Base-by-base conservation (phyloP, 2,113 vertebrate genomes). In the Pelvicachromis taeniatus region DNA sequence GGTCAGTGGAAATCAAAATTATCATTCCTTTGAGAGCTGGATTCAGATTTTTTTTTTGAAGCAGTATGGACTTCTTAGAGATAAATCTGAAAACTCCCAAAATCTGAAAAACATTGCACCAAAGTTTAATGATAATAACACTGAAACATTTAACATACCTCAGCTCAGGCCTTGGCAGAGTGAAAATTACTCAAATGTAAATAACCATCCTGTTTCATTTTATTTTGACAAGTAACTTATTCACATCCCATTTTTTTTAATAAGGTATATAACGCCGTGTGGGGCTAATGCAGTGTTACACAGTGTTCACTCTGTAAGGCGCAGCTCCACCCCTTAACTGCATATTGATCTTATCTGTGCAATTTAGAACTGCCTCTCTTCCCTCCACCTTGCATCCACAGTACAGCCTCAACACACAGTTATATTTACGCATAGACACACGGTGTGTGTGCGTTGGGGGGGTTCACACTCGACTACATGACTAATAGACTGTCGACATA, bases 401-500 rank as follows among this genome's bases (percentile, higher is more conserved):
- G 82, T 65, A 85, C 86, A 88, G 87, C 82, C 87, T 85, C 80
- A 91, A 90, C 89, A 91, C 70, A 86, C 65, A 80, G 54, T 63
- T 61, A 55, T 23, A 61, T 75, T 16, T 63, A 63, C 56, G 23
- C 48, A 83, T 84, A 82, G 53, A 45, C 77, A n/a, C 77, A 81
- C 68, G 55, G 80, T 29, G 38, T 40, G 70, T 61, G 73, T 68
- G 78, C 35, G 70, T 58, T 78, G 68, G 85, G 70, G 85, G 86
- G 89, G 85, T 88, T 94, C 88, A 95, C 94, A 95, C 88, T 93
- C 77, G 50, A 93, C 89, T 90, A 91, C 93, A 91, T 95, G 92
- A 95, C 95, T 95, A 95, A 96, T 95, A 95, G 95, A 92, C 94
- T 95, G 95, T 95, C 92, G 92, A 94, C 93, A 90, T 90, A 93